Percentiles rank a stretch among this genome's conserved stretches.
Evolutionary conservation across 2,888 invertebrate species (phyloP).

Genomic region (Platypus cylindrus): DNA sequence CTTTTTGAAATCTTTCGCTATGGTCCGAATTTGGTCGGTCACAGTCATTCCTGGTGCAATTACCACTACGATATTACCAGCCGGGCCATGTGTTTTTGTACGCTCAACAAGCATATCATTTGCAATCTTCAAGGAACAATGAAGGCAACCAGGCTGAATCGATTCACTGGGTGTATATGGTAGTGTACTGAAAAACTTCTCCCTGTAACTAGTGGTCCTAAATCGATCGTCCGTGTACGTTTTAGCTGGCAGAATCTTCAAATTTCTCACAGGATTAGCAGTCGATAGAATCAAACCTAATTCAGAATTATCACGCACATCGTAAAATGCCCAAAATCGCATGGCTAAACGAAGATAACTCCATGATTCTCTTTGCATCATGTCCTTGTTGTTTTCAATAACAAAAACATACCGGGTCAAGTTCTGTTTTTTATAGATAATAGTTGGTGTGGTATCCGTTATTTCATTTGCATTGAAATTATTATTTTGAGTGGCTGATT

Average conservation of each 20-base stretch:
- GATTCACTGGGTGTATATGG: slow-evolving; percentile 42
- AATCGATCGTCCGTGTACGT: slow-evolving; percentile 18
- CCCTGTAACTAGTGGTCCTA: slow-evolving; percentile 20
- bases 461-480: slow-evolving; percentile 28
- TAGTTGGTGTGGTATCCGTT: slow-evolving; percentile 36
- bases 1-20: slow-evolving; percentile 34
- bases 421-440: slow-evolving; percentile 40
- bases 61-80: slow-evolving; percentile 41
- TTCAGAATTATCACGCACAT: slow-evolving; percentile 40
- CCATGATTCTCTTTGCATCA: slow-evolving; percentile 46
- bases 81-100: slow-evolving; percentile 34
- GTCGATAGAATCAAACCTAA: slow-evolving; percentile 38
- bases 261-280: slow-evolving; percentile 28
- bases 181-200: slow-evolving; percentile 29
- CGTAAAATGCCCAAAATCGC: slow-evolving; percentile 44
- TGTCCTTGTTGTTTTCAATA: slow-evolving; percentile 45
- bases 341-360: slow-evolving; percentile 44
- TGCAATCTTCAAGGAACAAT: slow-evolving; percentile 36
- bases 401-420: slow-evolving; percentile 44
- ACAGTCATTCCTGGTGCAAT: slow-evolving; percentile 43
- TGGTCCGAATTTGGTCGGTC: slow-evolving; percentile 32
- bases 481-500: slow-evolving; percentile 20
- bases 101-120: slow-evolving; percentile 38
- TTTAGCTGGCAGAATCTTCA: slow-evolving; percentile 28
- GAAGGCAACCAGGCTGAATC: slow-evolving; percentile 37